These are phyloP conservation scores for Anguilla rostrata DNA, from an alignment of 2,113 vertebrate species.

Conservation along the genomic window DNA sequence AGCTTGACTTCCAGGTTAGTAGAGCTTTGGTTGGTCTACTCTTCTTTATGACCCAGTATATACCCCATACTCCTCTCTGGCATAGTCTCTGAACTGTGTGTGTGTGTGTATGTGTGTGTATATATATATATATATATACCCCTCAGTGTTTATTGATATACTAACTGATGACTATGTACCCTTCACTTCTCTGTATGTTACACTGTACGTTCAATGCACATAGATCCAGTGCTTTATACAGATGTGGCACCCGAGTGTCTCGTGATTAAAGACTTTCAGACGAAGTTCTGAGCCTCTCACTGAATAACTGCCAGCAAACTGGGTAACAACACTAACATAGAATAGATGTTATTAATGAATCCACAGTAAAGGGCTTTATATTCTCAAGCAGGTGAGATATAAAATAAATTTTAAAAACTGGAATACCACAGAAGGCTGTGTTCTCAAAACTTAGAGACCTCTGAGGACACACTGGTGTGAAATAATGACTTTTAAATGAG, in stretches of 20 bases:
- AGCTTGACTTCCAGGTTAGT: slow-evolving; percentile 82
- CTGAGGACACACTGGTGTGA: neutral
- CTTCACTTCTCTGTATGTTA: neutral
- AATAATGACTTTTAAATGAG: slow-evolving; percentile 52
- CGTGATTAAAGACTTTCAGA: neutral
- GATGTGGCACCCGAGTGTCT: neutral
- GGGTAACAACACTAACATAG: neutral
- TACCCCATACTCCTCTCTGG: neutral
- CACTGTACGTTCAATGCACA: too few relatives aligned
- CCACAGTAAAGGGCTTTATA: neutral
- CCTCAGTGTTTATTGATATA: neutral
- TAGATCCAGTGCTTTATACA: neutral
- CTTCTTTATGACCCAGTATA: slow-evolving; percentile 50
- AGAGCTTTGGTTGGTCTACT: slow-evolving; percentile 62
- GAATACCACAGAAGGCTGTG: neutral
- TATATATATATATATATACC: neutral
- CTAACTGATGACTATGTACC: neutral
- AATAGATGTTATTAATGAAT: neutral
- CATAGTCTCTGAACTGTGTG: neutral
- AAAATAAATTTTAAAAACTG: neutral
- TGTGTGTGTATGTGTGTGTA: neutral
- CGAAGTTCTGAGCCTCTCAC: neutral
- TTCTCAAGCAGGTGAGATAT: neutral
- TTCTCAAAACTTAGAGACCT: neutral
- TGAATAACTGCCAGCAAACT: neutral